A percentile compares a stretch with the other conserved stretches of the same genome.
Evolutionary conservation across 2,113 vertebrate species (phyloP).

Genomic region (Hiodon tergisus): DNA sequence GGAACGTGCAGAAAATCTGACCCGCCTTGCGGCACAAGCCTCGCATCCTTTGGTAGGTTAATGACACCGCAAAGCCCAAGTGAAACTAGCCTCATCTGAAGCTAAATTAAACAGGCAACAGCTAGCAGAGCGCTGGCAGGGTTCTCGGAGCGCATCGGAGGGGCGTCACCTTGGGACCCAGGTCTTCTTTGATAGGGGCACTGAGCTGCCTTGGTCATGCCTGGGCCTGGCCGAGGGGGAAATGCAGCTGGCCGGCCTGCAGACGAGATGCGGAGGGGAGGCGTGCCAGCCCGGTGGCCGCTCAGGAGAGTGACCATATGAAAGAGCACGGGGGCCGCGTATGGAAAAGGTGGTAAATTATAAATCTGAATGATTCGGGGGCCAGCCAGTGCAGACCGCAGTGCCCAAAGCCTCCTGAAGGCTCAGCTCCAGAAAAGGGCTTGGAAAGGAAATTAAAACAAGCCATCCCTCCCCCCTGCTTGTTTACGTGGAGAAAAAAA

Average conservation of each 20-base stretch:
- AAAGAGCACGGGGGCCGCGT: slow-evolving; percentile 26
- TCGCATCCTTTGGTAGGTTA: too few species aligned
- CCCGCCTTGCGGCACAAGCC: background rate
- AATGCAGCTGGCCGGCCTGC: slow-evolving; percentile 4
- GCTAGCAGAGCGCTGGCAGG: background rate
- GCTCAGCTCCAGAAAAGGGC: slow-evolving; percentile 31
- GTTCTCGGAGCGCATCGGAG: background rate
- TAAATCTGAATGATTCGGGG: slow-evolving; percentile 31
- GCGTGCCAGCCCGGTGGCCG: background rate
- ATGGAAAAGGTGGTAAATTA: slow-evolving; percentile 27
- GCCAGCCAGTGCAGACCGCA: slow-evolving; percentile 7
- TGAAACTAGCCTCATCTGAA: background rate
- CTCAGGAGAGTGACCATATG: slow-evolving; percentile 23
- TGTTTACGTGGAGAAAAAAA: slow-evolving; percentile 7
- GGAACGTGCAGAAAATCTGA: slow-evolving; percentile 50
- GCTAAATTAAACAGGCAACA: background rate
- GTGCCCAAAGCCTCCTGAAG: slow-evolving; percentile 27
- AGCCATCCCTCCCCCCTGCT: slow-evolving; percentile 12
- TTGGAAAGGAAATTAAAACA: slow-evolving; percentile 41
- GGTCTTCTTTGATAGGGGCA: background rate
- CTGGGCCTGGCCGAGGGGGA: background rate
- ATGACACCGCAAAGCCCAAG: background rate
- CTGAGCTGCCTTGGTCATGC: background rate
- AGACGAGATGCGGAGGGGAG: background rate
- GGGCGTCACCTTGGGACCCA: background rate